Evolutionary conservation across 2,888 invertebrate species (phyloP).

Genomic region (Nemurella pictetii): DNA sequence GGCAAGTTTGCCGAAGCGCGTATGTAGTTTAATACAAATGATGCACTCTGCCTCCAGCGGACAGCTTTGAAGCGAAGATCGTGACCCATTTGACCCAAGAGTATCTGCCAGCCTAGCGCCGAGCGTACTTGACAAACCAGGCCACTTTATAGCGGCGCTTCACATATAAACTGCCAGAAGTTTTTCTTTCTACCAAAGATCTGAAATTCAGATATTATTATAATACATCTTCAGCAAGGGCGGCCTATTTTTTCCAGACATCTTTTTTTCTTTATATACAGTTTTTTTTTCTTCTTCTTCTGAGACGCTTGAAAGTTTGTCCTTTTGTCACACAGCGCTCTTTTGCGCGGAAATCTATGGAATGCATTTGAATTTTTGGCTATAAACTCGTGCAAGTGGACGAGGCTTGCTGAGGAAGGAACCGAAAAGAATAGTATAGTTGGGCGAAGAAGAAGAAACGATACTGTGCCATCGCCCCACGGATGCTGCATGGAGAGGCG

Average conservation of each 20-base stretch:
- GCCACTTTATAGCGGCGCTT: neutral
- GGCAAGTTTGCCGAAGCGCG: neutral
- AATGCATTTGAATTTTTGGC: slow-evolving; percentile 26
- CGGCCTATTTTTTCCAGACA: neutral
- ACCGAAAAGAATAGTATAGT: neutral
- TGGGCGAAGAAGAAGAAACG: neutral
- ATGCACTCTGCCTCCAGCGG: neutral
- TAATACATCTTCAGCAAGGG: neutral
- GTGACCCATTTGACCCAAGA: neutral
- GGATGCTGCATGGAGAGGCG: neutral
- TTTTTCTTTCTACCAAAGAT: neutral
- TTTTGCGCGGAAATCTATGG: slow-evolving; percentile 13
- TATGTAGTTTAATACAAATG: neutral
- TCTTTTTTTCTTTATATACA: neutral
- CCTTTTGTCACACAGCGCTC: neutral
- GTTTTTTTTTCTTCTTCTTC: neutral
- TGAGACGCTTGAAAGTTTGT: neutral
- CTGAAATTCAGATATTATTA: neutral
- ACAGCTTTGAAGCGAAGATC: neutral
- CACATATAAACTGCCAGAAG: neutral
- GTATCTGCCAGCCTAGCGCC: neutral
- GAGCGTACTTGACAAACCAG: neutral
- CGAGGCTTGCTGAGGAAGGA: neutral
- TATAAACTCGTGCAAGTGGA: slow-evolving; percentile 1
- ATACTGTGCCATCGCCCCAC: neutral